phyloP scores from a whole-genome alignment of 2,797 vertebrate species.

The Aulostomus chinensis region DNA sequence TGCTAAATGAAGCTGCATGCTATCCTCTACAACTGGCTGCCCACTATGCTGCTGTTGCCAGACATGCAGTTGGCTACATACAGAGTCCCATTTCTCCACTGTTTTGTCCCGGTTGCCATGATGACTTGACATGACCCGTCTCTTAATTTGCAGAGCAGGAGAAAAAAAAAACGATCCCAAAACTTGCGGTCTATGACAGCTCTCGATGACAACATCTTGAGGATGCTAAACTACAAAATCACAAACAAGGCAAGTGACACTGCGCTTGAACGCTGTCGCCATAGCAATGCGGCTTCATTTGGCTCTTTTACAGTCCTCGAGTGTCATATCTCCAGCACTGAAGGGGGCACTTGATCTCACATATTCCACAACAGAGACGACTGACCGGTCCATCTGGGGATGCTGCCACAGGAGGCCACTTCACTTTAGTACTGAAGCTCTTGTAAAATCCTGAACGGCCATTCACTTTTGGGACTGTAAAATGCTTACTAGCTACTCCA shows the following conservation, averaged over 20 bases:
- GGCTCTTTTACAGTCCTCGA: constrained; percentile 7
- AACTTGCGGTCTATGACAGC: neutral
- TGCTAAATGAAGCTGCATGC: too few species aligned
- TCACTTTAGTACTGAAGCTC: constrained; percentile 12
- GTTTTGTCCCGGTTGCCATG: too few species aligned
- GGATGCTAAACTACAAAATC: constrained; percentile 28
- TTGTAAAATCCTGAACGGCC: constrained; percentile 2
- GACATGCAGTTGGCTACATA: constrained; percentile 55
- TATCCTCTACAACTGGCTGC: constrained; percentile 12
- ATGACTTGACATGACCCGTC: neutral
- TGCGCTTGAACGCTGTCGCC: constrained; percentile 39
- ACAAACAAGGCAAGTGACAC: constrained; percentile 34
- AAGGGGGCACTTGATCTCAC: constrained; percentile 42
- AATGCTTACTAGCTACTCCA: constrained; percentile 9
- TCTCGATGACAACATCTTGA: constrained; percentile 14
- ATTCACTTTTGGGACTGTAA: constrained; percentile 5
- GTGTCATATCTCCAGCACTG: constrained; percentile 30
- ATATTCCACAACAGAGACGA: constrained; percentile 21
- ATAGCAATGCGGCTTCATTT: constrained; percentile 41
- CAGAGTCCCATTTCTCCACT: too few species aligned
- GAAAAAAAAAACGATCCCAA: constrained; percentile 1
- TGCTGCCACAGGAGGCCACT: constrained; percentile 12
- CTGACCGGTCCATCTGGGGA: constrained; percentile 28
- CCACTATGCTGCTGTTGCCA: constrained; percentile 45
- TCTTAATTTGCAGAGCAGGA: neutral